phyloP scores from a whole-genome alignment of 1,140 invertebrate species.

The Papilio polytes region DNA sequence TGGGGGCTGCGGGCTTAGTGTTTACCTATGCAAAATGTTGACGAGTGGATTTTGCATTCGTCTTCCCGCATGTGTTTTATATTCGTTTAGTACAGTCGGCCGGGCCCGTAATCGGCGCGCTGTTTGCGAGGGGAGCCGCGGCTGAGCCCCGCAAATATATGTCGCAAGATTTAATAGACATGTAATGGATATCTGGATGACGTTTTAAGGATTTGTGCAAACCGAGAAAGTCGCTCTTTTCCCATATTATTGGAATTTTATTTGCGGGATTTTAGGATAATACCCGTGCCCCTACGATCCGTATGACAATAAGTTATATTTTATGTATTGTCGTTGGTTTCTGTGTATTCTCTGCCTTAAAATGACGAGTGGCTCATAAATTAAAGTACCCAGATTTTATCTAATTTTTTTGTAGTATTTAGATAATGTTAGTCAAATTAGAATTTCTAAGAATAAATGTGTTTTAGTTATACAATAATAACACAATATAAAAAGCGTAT shows the following conservation, averaged over 20 bases:
- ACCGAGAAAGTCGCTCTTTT: conserved; percentile 82
- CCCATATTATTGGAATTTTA: conserved; percentile 80
- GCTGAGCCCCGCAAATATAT: conserved; percentile 82
- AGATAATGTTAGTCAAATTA: no score
- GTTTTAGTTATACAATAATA: no score
- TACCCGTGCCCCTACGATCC: conserved; percentile 62
- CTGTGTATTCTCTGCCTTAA: conserved; percentile 45
- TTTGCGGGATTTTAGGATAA: conserved; percentile 78
- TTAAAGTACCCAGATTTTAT: neutral
- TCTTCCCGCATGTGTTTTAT: conserved; percentile 83
- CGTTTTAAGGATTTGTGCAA: conserved; percentile 84
- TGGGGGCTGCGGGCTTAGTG: conserved; percentile 64
- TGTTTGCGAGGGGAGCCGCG: conserved; percentile 81
- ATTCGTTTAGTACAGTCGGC: conserved; percentile 82
- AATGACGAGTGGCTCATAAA: conserved; percentile 4
- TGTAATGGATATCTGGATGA: conserved; percentile 84
- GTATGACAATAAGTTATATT: conserved; percentile 51
- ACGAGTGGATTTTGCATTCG: conserved; percentile 79
- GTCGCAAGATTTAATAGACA: conserved; percentile 84
- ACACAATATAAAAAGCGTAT: neutral
- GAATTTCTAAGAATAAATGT: no score
- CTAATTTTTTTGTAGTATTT: neutral
- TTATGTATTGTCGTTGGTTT: conserved; percentile 38
- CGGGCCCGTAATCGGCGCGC: conserved; percentile 78
- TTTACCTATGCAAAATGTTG: conserved; percentile 82